Evolutionary conservation across 2,113 vertebrate species (phyloP).

Genomic region (Notothenia coriiceps): DNA sequence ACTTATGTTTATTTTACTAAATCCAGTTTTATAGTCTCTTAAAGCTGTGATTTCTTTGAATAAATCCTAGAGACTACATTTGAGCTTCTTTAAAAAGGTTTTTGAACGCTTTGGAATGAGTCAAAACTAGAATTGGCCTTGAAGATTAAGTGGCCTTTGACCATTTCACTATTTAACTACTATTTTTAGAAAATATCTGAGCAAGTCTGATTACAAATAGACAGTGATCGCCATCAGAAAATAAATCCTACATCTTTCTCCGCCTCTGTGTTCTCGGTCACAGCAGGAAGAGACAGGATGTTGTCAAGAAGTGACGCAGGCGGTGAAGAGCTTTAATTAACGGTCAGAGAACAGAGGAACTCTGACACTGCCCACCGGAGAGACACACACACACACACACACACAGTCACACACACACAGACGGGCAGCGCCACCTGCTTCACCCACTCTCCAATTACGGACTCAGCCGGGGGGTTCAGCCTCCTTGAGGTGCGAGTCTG

Average conservation of each 20-base stretch:
- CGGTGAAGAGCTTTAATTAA: conserved; percentile 60
- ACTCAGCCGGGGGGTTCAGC: conserved; percentile 39
- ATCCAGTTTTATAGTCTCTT: too few species aligned
- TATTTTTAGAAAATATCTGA: too few species aligned
- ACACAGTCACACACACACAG: conserved; percentile 10
- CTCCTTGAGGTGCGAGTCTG: not conserved
- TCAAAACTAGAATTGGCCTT: too few species aligned
- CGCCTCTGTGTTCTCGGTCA: not conserved
- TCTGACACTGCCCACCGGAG: conserved; percentile 27
- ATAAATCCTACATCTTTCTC: not conserved
- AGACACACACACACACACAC: conserved; percentile 4
- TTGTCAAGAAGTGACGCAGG: conserved; percentile 32
- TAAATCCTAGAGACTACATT: too few species aligned
- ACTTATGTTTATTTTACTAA: too few species aligned
- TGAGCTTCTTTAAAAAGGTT: too few species aligned
- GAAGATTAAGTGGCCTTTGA: too few species aligned
- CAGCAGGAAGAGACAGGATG: conserved; percentile 11
- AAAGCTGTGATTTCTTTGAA: too few species aligned
- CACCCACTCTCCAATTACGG: conserved; percentile 57
- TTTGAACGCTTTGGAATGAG: too few species aligned
- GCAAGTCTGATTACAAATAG: not conserved
- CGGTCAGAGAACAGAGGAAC: conserved; percentile 5
- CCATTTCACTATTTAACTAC: too few species aligned
- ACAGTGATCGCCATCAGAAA: not conserved
- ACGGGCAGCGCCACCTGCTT: conserved; percentile 52